Conservation (phyloP, 2,113 vertebrate genomes). For the Actenoides hombroni region DNA sequence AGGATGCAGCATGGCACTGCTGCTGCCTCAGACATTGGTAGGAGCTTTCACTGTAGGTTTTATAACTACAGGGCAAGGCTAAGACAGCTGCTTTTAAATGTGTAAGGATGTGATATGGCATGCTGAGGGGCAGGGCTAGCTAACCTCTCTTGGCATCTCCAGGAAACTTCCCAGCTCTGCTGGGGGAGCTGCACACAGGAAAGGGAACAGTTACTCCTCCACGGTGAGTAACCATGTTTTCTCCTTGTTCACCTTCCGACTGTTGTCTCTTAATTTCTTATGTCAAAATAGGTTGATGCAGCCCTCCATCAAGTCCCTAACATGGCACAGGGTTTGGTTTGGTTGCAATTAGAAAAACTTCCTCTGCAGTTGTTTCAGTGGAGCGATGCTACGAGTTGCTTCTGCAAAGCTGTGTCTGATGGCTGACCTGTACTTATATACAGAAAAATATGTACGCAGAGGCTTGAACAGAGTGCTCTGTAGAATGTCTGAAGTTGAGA, state of each 20-base stretch:
- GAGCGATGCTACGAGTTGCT: not conserved
- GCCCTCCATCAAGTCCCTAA: conserved; percentile 13
- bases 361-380: not conserved
- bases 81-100: conserved; percentile 43
- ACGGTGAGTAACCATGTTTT: conserved; percentile 74
- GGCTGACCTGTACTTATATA: not conserved
- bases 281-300: conserved; percentile 4
- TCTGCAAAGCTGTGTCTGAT: not conserved
- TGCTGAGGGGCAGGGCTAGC: conserved; percentile 72
- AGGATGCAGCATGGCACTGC: not conserved
- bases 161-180: conserved; percentile 75
- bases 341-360: not conserved
- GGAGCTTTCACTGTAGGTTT: conserved; percentile 4
- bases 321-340: not conserved
- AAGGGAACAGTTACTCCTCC: conserved; percentile 71
- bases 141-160: conserved; percentile 76
- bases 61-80: not conserved
- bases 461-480: not conserved
- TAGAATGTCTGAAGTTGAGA: not conserved
- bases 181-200: conserved; percentile 72
- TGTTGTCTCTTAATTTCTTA: conserved; percentile 47
- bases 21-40: not conserved
- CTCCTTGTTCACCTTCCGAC: conserved; percentile 63
- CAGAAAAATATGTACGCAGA: not conserved
- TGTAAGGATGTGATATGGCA: conserved; percentile 56